A percentile compares a stretch with the other conserved stretches of the same genome.
phyloP scores from a whole-genome alignment of 2,113 vertebrate genomes.

The Progne subis region DNA sequence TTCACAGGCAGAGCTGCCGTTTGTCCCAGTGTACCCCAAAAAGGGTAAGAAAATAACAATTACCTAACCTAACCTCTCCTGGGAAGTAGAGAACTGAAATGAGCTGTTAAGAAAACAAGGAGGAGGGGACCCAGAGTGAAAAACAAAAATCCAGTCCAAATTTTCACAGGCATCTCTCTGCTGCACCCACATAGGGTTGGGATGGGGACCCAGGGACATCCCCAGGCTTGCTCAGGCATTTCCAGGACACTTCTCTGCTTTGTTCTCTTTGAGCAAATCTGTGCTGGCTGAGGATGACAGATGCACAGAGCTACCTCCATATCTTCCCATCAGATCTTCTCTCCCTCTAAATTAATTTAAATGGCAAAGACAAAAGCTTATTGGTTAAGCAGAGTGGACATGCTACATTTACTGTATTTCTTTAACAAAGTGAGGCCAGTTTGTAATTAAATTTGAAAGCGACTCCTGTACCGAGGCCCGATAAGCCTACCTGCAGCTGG shows the following conservation, averaged over 20 bases:
- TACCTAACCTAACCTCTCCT: neutral
- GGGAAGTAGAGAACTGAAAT: neutral
- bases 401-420: neutral
- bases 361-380: neutral
- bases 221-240: neutral
- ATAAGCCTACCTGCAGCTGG: conserved; percentile 22
- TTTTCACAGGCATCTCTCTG: neutral
- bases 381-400: conserved; percentile 7
- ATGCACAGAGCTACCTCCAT: neutral
- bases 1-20: neutral
- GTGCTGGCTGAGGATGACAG: neutral
- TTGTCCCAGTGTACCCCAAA: neutral
- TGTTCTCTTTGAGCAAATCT: neutral
- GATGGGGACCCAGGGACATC: neutral
- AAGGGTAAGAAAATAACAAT: neutral
- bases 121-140: neutral
- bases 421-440: neutral
- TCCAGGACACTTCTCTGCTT: neutral
- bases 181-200: neutral
- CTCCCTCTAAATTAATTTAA: conserved; percentile 5
- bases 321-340: neutral
- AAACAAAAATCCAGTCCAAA: neutral
- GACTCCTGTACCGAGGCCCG: neutral
- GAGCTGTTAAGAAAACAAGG: neutral
- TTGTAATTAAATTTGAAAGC: conserved; percentile 11